phyloP scores from a whole-genome alignment of 1,140 invertebrate species.

The Chironomus tepperi region DNA sequence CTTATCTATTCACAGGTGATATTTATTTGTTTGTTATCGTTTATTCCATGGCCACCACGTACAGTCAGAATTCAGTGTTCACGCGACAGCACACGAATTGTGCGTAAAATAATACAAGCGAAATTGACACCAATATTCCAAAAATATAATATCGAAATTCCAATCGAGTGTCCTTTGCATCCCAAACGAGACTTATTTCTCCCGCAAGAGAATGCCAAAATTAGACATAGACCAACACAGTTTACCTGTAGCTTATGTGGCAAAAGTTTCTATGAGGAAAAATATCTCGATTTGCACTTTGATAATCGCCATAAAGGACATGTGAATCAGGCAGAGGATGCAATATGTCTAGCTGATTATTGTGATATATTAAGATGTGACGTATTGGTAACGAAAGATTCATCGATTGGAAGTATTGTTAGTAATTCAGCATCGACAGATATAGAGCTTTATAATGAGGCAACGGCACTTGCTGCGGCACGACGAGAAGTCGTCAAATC shows the following conservation, averaged over 20 bases:
- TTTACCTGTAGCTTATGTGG: conserved; percentile 89
- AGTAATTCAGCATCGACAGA: conserved; percentile 56
- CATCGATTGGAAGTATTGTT: conserved; percentile 40
- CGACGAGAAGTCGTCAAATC: conserved; percentile 27
- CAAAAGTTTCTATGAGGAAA: conserved; percentile 81
- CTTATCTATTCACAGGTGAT: conserved; percentile 51
- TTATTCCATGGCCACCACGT: conserved; percentile 78
- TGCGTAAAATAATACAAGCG: conserved; percentile 79
- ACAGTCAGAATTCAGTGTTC: conserved; percentile 79
- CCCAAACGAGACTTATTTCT: conserved; percentile 76
- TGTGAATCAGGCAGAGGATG: conserved; percentile 83
- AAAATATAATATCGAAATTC: conserved; percentile 69
- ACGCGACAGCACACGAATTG: conserved; percentile 78
- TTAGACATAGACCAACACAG: conserved; percentile 70
- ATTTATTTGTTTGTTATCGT: conserved; percentile 64
- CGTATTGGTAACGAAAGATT: conserved; percentile 62
- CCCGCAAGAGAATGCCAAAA: conserved; percentile 71
- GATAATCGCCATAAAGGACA: conserved; percentile 78
- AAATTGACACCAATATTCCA: conserved; percentile 84
- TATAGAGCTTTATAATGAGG: conserved; percentile 54
- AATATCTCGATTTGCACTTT: conserved; percentile 81
- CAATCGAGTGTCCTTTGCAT: conserved; percentile 83
- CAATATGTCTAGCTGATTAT: conserved; percentile 84
- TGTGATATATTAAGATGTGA: conserved; percentile 94
- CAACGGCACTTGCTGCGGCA: conserved; percentile 55